phyloP scores from a whole-genome alignment of 2,113 vertebrate species.

The Corythaixoides concolor region DNA sequence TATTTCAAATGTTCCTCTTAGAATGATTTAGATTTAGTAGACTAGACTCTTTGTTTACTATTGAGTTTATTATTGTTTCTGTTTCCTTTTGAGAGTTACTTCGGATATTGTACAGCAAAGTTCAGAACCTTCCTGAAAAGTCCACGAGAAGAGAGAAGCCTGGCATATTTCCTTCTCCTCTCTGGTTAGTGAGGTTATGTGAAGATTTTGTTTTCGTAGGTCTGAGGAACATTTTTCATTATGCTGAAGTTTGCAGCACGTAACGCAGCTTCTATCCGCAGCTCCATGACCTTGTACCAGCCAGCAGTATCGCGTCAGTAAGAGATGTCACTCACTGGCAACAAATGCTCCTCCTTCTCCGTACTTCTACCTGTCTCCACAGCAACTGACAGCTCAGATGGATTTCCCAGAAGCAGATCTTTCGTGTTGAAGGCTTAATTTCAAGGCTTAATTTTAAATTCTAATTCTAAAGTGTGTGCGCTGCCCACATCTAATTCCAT shows the following conservation, averaged over 20 bases:
- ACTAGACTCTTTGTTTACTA: not conserved
- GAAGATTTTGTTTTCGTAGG: not conserved
- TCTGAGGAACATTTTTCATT: not conserved
- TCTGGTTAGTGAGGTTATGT: not conserved
- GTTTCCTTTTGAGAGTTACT: not conserved
- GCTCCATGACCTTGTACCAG: not conserved
- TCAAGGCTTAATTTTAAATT: slow-evolving; percentile 48
- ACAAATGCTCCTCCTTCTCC: not conserved
- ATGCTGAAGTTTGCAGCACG: not conserved
- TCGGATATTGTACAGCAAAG: not conserved
- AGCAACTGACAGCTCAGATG: slow-evolving; percentile 33
- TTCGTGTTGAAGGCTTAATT: slow-evolving; percentile 31
- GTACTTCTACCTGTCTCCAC: slow-evolving; percentile 24
- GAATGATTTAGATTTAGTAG: not conserved
- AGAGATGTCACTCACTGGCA: not conserved
- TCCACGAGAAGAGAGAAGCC: not conserved
- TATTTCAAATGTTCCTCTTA: slow-evolving; percentile 29
- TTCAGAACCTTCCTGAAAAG: not conserved
- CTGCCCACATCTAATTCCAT: slow-evolving; percentile 46
- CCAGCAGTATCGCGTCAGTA: not conserved
- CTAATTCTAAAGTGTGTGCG: not conserved
- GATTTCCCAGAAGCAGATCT: slow-evolving; percentile 32
- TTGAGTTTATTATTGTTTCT: slow-evolving; percentile 21
- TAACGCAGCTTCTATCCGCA: not conserved
- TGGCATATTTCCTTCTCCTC: not conserved